phyloP scores from a whole-genome alignment of 1,140 invertebrate species.

The Drosophila arizonae region DNA sequence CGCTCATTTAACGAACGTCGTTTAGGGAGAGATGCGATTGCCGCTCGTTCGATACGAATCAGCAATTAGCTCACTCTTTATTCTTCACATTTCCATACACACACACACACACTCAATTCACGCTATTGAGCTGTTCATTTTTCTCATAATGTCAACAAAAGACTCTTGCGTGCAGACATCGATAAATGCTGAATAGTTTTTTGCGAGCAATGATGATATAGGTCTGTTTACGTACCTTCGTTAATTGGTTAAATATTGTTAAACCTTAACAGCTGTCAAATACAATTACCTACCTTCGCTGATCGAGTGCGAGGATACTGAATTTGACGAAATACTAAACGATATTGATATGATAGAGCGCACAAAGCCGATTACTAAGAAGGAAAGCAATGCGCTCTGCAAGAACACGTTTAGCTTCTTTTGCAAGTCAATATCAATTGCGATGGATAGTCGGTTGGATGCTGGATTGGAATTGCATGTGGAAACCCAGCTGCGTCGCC shows the following conservation, averaged over 20 bases:
- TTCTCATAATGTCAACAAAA: too few species aligned
- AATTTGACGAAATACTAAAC: constrained; percentile 88
- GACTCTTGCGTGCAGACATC: too few species aligned
- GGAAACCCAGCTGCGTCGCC: constrained; percentile 88
- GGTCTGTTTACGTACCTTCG: not conserved
- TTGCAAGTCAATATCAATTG: constrained; percentile 86
- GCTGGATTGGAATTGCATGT: constrained; percentile 88
- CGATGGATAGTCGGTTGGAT: constrained; percentile 90
- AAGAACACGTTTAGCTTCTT: constrained; percentile 77
- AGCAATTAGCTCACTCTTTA: too few species aligned
- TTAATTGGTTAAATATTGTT: not conserved
- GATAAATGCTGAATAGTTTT: too few species aligned
- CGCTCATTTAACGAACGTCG: too few species aligned
- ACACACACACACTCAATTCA: too few species aligned
- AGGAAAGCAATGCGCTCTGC: constrained; percentile 68
- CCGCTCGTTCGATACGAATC: too few species aligned
- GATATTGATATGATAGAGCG: constrained; percentile 87
- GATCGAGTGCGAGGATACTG: constrained; percentile 89
- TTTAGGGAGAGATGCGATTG: too few species aligned
- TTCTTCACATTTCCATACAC: too few species aligned
- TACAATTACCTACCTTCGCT: constrained; percentile 85
- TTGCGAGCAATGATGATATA: not conserved
- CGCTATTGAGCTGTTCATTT: too few species aligned
- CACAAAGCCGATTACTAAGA: constrained; percentile 83
- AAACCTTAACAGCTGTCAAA: constrained; percentile 64